Conservation (phyloP, 37 sponge, comb jelly and placozoan genomes). For the Haliclona indistincta region DNA sequence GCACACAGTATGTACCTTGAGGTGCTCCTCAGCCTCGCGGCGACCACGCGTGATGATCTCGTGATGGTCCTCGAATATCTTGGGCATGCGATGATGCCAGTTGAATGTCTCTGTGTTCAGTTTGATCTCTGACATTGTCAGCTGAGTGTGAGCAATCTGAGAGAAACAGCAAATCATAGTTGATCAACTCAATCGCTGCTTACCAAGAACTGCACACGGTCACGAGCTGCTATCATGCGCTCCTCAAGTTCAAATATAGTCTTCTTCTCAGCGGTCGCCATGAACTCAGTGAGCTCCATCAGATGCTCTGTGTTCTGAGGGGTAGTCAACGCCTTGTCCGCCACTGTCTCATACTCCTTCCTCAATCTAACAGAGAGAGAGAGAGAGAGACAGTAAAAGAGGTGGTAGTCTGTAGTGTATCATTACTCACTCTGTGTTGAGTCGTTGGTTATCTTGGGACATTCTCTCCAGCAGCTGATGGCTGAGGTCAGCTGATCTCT, state of each 20-base stretch:
- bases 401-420: neutral
- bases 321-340: slow-evolving; percentile 88
- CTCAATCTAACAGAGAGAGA: slow-evolving; percentile 41
- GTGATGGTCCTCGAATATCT: slow-evolving; percentile 85
- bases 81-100: slow-evolving; percentile 86
- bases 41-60: slow-evolving; percentile 56
- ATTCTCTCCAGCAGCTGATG: slow-evolving; percentile 77
- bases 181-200: neutral
- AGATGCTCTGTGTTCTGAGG: slow-evolving; percentile 91
- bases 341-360: slow-evolving; percentile 82
- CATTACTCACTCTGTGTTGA: slow-evolving; percentile 80
- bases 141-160: slow-evolving; percentile 51
- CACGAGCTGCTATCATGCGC: slow-evolving; percentile 51
- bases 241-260: slow-evolving; percentile 66
- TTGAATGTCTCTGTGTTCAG: slow-evolving; percentile 86
- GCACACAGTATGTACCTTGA: slow-evolving; percentile 58
- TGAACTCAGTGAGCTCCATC: slow-evolving; percentile 87
- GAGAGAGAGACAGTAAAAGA: neutral
- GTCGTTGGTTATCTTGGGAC: slow-evolving; percentile 80
- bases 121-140: slow-evolving; percentile 87
- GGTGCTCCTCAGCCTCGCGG: slow-evolving; percentile 83
- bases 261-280: slow-evolving; percentile 66
- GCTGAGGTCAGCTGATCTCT: slow-evolving; percentile 74
- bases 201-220: slow-evolving; percentile 44
- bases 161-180: slow-evolving; percentile 9